Percentiles rank a stretch among this genome's conserved stretches.
Evolutionary conservation across 2,888 invertebrate species (phyloP).

Genomic region (Heliconius sara): DNA sequence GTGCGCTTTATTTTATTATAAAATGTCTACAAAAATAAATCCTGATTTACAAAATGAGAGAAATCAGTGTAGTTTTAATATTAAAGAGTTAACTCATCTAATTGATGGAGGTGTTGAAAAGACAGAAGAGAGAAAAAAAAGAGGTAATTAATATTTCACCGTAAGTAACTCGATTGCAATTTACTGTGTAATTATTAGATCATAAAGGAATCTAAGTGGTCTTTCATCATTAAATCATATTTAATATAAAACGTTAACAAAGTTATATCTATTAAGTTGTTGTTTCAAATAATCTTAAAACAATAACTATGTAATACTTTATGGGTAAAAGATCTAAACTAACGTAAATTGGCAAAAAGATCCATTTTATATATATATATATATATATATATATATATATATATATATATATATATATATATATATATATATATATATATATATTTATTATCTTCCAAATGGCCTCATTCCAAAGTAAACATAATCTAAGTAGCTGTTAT

Average conservation of each 20-base stretch:
- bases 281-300: too few species aligned
- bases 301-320: too few species aligned
- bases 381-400: too few species aligned
- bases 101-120: constrained; percentile 90
- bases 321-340: too few species aligned
- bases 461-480: neutral
- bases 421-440: too few species aligned
- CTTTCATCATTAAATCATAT: neutral
- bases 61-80: constrained; percentile 89
- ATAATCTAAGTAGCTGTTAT: neutral
- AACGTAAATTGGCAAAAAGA: too few species aligned
- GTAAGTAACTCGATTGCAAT: neutral
- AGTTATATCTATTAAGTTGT: neutral
- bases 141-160: constrained; percentile 60
- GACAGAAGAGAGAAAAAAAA: constrained; percentile 86
- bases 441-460: too few species aligned
- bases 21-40: constrained; percentile 76
- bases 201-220: neutral
- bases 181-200: neutral
- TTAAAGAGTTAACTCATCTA: constrained; percentile 89
- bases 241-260: neutral
- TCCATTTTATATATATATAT: too few species aligned
- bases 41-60: constrained; percentile 89
- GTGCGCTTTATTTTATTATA: neutral
- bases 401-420: too few species aligned